Percentiles rank a stretch among this genome's conserved stretches.
phyloP scores from a whole-genome alignment of 2,888 invertebrate species.

The Gibbula magus region DNA sequence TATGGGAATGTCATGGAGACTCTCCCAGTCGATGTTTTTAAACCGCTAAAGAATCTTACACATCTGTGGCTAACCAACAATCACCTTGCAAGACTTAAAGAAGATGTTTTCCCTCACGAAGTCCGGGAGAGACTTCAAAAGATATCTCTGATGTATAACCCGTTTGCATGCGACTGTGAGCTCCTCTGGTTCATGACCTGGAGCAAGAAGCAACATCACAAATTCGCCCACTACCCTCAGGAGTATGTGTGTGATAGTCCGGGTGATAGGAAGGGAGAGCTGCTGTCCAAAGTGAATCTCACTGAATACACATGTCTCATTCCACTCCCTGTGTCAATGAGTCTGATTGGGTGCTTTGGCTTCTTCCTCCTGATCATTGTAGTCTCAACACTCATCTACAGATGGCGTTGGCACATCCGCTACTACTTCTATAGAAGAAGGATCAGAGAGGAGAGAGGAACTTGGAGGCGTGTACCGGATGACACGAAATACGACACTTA shows the following conservation, averaged over 20 bases:
- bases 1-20: background rate
- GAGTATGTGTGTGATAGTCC: background rate
- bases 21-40: background rate
- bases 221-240: background rate
- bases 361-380: background rate
- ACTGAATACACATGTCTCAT: background rate
- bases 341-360: background rate
- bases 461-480: background rate
- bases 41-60: background rate
- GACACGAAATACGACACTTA: background rate
- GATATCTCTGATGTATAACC: background rate
- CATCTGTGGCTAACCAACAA: background rate
- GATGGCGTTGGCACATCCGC: background rate
- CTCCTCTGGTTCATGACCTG: background rate
- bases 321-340: background rate
- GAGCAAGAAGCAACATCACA: background rate
- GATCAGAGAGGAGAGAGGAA: background rate
- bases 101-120: background rate
- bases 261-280: background rate
- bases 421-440: background rate
- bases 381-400: background rate
- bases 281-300: background rate
- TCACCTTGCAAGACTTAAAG: background rate
- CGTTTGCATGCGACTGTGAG: conserved; percentile 2
- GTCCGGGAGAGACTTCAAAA: background rate